Conservation (phyloP, 2,113 vertebrate genomes). For the Garra rufa region DNA sequence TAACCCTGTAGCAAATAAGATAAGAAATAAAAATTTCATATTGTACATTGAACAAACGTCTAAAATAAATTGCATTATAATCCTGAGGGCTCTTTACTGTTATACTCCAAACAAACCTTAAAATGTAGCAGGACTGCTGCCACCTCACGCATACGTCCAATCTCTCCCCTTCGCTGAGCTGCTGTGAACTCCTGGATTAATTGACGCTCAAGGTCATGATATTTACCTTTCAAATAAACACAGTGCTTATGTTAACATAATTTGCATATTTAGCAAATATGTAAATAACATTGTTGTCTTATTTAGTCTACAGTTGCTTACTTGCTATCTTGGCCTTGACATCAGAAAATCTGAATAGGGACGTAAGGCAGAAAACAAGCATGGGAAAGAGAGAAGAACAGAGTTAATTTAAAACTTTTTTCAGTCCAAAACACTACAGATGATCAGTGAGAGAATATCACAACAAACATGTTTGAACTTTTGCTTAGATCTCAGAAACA, state of each 20-base stretch:
- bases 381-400: constrained; percentile 21
- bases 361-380: constrained; percentile 56
- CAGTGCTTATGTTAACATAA: neutral
- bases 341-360: constrained; percentile 90
- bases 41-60: neutral
- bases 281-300: neutral
- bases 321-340: constrained; percentile 99
- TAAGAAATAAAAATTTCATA: neutral
- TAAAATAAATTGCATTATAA: neutral
- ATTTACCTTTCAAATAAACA: constrained; percentile 85
- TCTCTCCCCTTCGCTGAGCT: constrained; percentile 92
- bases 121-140: constrained; percentile 98
- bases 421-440: neutral
- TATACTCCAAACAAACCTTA: constrained; percentile 83
- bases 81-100: neutral
- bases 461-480: neutral
- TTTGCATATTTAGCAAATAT: neutral
- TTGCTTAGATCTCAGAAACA: neutral
- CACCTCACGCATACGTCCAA: constrained; percentile 96
- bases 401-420: neutral
- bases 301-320: constrained; percentile 76
- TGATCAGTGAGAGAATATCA: neutral
- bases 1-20: constrained; percentile 82
- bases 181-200: constrained; percentile 97
- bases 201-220: constrained; percentile 98